Conservation (phyloP, 37 sponge, comb jelly and placozoan species). For the Ianthella basta region DNA sequence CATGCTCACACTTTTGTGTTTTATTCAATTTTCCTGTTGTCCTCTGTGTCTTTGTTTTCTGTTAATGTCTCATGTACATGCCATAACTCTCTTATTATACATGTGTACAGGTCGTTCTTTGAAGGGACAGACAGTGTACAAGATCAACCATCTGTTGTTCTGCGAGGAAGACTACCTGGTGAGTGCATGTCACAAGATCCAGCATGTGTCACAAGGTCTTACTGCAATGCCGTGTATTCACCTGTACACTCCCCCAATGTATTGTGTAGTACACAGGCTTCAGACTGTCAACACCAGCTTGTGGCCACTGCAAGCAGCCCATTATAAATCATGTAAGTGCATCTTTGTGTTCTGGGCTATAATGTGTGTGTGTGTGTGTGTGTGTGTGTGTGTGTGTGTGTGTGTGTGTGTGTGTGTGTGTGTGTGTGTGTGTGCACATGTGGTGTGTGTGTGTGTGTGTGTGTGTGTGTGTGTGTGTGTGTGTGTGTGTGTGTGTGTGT, state of each 20-base stretch:
- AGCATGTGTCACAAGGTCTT: neutral
- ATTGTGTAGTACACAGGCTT: slow-evolving; percentile 34
- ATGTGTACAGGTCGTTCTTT: neutral
- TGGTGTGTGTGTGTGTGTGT: neutral
- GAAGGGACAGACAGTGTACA: neutral
- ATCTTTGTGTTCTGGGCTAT: neutral
- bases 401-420: neutral
- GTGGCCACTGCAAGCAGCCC: slow-evolving; percentile 31
- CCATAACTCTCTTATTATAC: neutral
- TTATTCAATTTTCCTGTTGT: no score
- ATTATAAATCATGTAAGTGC: slow-evolving; percentile 29
- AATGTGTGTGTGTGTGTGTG: slow-evolving; percentile 6
- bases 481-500: slow-evolving; percentile 29
- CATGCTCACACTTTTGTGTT: no score
- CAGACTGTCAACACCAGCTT: neutral
- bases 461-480: slow-evolving; percentile 9
- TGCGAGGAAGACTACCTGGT: slow-evolving; percentile 42
- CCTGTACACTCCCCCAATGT: no score
- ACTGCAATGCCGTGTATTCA: neutral
- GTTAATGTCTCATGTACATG: no score
- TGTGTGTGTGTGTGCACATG: neutral
- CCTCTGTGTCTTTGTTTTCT: no score
- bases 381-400: neutral
- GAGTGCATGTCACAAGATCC: neutral
- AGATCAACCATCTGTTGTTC: slow-evolving; percentile 16